Percentiles rank a stretch among this genome's conserved stretches.
phyloP scores from a whole-genome alignment of 2,113 vertebrate species.

The Hydrolagus affinis region DNA sequence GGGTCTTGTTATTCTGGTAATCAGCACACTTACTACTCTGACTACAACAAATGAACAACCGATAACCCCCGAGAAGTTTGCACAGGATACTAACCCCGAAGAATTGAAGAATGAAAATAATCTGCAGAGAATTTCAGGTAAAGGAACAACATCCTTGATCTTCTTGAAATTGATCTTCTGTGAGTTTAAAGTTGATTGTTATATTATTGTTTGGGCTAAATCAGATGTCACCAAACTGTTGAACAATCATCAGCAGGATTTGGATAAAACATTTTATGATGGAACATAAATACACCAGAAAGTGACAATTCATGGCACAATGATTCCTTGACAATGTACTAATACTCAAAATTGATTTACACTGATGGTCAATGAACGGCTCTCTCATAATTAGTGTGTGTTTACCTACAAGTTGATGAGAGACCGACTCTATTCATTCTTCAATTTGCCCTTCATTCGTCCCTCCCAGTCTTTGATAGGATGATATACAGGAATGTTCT shows the following conservation, averaged over 20 bases:
- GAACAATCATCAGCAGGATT: too few species aligned
- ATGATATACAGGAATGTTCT: neutral
- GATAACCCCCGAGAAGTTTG: constrained; percentile 40
- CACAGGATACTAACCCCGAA: constrained; percentile 31
- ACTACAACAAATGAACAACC: constrained; percentile 56
- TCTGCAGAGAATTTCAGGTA: constrained; percentile 53
- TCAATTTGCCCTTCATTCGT: neutral
- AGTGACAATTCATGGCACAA: neutral
- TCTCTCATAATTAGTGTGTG: neutral
- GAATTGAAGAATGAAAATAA: constrained; percentile 37
- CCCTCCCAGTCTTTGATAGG: neutral
- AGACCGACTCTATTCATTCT: neutral
- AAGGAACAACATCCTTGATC: too few species aligned
- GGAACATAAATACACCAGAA: neutral
- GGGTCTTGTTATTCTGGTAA: constrained; percentile 80
- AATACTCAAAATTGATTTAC: neutral
- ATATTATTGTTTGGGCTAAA: too few species aligned
- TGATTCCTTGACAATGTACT: neutral
- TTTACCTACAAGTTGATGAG: too few species aligned
- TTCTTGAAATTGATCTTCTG: too few species aligned
- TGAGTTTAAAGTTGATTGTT: too few species aligned
- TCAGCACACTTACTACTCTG: constrained; percentile 86
- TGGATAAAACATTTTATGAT: too few species aligned
- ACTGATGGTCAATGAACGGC: neutral
- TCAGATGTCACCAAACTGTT: too few species aligned